Conservation (phyloP, 2,113 vertebrate species). For the Campylomormyrus tamandua region DNA sequence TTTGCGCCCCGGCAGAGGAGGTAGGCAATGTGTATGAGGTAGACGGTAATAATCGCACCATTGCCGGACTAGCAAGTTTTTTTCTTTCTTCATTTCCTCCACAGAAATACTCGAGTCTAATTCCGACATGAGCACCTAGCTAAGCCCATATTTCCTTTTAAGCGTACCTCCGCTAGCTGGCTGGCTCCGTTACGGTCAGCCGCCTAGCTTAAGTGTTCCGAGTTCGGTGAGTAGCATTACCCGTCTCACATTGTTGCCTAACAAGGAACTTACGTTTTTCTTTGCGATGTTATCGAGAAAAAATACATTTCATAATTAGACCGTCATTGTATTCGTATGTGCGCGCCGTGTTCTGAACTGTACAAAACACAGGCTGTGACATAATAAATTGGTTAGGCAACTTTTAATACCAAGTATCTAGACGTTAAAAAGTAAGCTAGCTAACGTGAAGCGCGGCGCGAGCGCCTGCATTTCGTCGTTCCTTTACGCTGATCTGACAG, state of each 20-base stretch:
- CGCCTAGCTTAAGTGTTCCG: not conserved
- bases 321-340: not conserved
- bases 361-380: not conserved
- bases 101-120: not conserved
- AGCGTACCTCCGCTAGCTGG: not conserved
- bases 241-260: not conserved
- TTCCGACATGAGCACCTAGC: constrained; percentile 30
- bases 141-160: not conserved
- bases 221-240: constrained; percentile 6
- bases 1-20: constrained; percentile 36
- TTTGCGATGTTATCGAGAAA: not conserved
- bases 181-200: not conserved
- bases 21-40: constrained; percentile 54
- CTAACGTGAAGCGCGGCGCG: not conserved
- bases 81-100: not conserved
- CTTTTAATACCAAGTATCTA: not conserved
- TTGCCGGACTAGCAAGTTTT: not conserved
- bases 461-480: not conserved
- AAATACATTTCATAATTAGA: not conserved
- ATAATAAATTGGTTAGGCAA: not conserved
- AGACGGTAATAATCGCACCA: not conserved
- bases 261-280: not conserved
- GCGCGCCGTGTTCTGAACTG: not conserved
- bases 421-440: not conserved
- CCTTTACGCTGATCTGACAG: not conserved